A percentile compares a stretch with the other conserved stretches of the same genome.
phyloP scores from a whole-genome alignment of 2,797 vertebrate genomes.

The Gallinago solitaria region DNA sequence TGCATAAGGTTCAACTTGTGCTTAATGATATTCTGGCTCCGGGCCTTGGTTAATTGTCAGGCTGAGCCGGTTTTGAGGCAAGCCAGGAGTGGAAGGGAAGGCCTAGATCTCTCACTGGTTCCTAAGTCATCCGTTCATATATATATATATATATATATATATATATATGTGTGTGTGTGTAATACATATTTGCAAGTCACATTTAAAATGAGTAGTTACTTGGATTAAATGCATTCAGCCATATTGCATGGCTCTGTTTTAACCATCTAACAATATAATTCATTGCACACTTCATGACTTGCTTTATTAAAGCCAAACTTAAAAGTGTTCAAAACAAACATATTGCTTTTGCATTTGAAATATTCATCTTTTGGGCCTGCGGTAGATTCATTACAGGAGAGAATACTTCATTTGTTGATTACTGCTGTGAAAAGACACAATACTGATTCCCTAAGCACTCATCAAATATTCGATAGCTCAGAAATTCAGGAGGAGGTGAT shows the following conservation, averaged over 20 bases:
- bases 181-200: conserved; percentile 36
- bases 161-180: neutral
- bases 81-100: neutral
- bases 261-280: conserved; percentile 56
- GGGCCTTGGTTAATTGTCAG: neutral
- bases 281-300: conserved; percentile 56
- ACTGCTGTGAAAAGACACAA: conserved; percentile 52
- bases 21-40: neutral
- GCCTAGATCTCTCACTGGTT: neutral
- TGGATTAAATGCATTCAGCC: conserved; percentile 56
- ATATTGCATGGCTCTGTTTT: conserved; percentile 20
- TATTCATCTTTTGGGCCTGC: neutral
- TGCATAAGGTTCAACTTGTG: neutral
- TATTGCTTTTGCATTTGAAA: conserved; percentile 20
- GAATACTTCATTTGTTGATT: conserved; percentile 59
- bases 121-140: neutral
- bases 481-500: conserved; percentile 68
- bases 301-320: conserved; percentile 61
- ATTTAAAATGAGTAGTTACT: conserved; percentile 60
- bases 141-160: neutral
- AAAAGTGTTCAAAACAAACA: conserved; percentile 42
- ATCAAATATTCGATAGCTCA: conserved; percentile 57
- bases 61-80: neutral
- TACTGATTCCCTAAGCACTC: conserved; percentile 56
- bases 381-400: conserved; percentile 45